Evolutionary conservation across 2,888 invertebrate genomes (phyloP).

Genomic region (Odontocerum albicorne): DNA sequence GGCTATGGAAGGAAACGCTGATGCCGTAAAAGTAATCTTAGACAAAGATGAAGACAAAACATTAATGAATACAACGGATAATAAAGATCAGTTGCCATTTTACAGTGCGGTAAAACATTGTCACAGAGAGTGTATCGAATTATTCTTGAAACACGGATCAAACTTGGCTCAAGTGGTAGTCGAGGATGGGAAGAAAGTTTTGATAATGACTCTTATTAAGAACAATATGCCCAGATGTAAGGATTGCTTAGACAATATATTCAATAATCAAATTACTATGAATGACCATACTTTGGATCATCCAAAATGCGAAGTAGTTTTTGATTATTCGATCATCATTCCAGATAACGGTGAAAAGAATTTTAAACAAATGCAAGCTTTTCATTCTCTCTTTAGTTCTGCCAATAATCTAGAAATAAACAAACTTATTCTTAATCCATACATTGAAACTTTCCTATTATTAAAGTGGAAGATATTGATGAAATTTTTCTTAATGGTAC

Average conservation of each 20-base stretch:
- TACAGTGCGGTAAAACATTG: conserved; percentile 59
- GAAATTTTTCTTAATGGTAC: conserved; percentile 57
- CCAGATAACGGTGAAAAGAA: conserved; percentile 39
- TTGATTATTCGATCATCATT: conserved; percentile 56
- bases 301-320: conserved; percentile 50
- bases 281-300: conserved; percentile 51
- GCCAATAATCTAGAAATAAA: conserved; percentile 55
- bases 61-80: conserved; percentile 7
- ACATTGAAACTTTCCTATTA: conserved; percentile 59
- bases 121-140: conserved; percentile 58
- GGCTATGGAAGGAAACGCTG: conserved; percentile 47
- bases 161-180: conserved; percentile 47
- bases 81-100: conserved; percentile 48
- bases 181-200: conserved; percentile 47
- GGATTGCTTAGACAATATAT: conserved; percentile 55
- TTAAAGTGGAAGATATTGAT: conserved; percentile 60
- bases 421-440: conserved; percentile 56
- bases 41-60: conserved; percentile 1
- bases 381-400: conserved; percentile 57
- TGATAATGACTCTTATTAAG: conserved; percentile 57
- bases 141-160: conserved; percentile 51
- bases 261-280: conserved; percentile 54
- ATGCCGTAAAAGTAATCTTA: conserved; percentile 42
- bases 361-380: conserved; percentile 58
- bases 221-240: conserved; percentile 57